A percentile compares a stretch with the other conserved stretches of the same genome.
phyloP scores from a whole-genome alignment of 2,888 invertebrate genomes.

The Podotricha telesiphe region DNA sequence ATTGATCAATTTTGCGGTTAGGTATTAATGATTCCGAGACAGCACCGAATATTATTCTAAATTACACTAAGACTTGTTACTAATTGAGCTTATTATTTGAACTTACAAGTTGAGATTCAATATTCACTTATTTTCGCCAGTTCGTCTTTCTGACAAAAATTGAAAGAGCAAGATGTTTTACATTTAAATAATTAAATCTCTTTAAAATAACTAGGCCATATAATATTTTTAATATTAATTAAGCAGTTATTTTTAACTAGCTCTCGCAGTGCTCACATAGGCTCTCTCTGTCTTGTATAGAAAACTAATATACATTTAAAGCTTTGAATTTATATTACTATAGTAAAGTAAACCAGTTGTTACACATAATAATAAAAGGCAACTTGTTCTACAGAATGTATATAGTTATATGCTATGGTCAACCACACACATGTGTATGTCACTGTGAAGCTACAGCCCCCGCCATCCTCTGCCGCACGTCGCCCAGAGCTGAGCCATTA shows the following conservation, averaged over 20 bases:
- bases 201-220: neutral
- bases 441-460: slow-evolving; percentile 78
- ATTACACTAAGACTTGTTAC: slow-evolving; percentile 38
- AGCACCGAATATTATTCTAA: slow-evolving; percentile 32
- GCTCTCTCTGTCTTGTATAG: neutral
- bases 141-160: neutral
- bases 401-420: neutral
- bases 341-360: slow-evolving; percentile 11
- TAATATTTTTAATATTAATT: neutral
- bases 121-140: slow-evolving; percentile 33
- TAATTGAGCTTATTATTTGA: slow-evolving; percentile 43
- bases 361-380: slow-evolving; percentile 11
- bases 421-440: slow-evolving; percentile 38
- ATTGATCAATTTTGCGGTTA: neutral
- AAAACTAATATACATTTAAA: slow-evolving; percentile 17
- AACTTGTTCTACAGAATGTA: slow-evolving; percentile 12
- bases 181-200: neutral
- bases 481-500: slow-evolving; percentile 68
- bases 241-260: neutral
- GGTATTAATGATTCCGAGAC: neutral
- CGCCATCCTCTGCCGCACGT: slow-evolving; percentile 75
- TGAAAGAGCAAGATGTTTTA: neutral
- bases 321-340: slow-evolving; percentile 8
- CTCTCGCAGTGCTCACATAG: neutral
- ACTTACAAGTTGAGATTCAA: slow-evolving; percentile 37